Base-by-base conservation (phyloP, 92 coral and sea anemone species). In the Paragorgia papillata region DNA sequence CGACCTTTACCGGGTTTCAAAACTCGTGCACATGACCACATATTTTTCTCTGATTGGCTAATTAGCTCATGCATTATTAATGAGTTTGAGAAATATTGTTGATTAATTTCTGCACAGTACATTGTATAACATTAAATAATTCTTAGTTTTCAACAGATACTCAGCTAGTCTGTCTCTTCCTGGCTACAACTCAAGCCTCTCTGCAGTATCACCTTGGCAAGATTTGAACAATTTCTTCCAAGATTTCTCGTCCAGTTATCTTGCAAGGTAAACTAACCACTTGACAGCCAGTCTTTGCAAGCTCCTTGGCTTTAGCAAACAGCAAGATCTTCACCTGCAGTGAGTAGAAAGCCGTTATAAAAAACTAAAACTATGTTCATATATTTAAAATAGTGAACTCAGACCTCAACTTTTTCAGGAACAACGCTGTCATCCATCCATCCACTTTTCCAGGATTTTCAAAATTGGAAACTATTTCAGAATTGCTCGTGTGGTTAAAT, bases 301-400 rank as follows among this genome's bases (percentile, higher is more conserved):
- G 71, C 79, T 95, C 99, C 39, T 96, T 91, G 85, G 97, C 90
- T 78, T 95, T 91, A 19, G 99, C 99, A 54, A 95, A 95, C 82
- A 95, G 86, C 75, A 95, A 76, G 33, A 95, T 64, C 32, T 83
- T 87, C 60, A 95, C 96, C 99, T 95, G 65, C 25, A 20, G 18
- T 4, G 6, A 12, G 43, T 37, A 5, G 22, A 26, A 62, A 62
- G 7, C 10, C 61, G 3, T 19, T 55, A 9, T 55, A 0, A 9
- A 0, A 19, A 19, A 55, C 19, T 12, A 9, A 55, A 55, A 55
- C 24, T 22, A 7, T 56, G 21, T 56, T 12, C 9, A 12, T 7
- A 20, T 22, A 20, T 20, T 0, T 7, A 56, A 12, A 56, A 15
- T 15, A 7, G 15, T 6, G 53, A 46, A 15, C 7, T 46, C 53